Percentiles rank a stretch among this genome's conserved stretches.
phyloP scores from a whole-genome alignment of 2,797 vertebrate genomes.

The Anas flavirostris region DNA sequence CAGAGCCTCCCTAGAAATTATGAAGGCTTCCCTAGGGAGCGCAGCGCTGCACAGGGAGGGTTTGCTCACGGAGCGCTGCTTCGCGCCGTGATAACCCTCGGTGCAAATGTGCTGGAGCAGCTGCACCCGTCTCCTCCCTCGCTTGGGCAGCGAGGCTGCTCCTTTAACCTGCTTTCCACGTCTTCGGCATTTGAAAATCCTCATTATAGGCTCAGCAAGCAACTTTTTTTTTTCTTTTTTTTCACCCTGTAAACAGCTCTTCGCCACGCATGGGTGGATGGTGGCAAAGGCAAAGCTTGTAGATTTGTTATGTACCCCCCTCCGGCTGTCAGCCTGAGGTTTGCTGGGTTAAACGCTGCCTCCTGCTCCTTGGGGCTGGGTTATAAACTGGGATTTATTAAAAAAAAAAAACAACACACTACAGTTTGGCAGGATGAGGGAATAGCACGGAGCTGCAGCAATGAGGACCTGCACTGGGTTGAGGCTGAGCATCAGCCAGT shows the following conservation, averaged over 20 bases:
- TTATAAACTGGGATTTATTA: not conserved
- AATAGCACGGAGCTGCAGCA: not conserved
- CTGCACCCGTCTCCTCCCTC: not conserved
- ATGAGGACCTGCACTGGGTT: not conserved
- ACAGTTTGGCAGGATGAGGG: not conserved
- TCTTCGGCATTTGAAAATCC: not conserved
- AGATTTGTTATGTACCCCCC: not conserved
- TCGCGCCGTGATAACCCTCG: accelerated
- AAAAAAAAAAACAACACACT: too few species aligned
- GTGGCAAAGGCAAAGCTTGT: not conserved
- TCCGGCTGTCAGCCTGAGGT: not conserved
- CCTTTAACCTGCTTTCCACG: conserved; percentile 20
- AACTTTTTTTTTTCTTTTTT: not conserved
- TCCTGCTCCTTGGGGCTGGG: not conserved
- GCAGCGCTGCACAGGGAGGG: not conserved
- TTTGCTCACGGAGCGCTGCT: not conserved
- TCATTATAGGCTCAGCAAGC: not conserved
- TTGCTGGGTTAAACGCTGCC: accelerated
- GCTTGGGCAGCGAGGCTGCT: not conserved
- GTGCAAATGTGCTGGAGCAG: accelerated
- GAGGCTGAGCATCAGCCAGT: not conserved
- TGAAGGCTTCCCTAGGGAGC: not conserved
- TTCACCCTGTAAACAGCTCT: not conserved
- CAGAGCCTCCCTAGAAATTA: conserved; percentile 31
- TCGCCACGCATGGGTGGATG: not conserved